Evolutionary conservation across 2,888 invertebrate species (phyloP), one percentile per base, ranked within the genome.

Genomic region (Pycnomerus fuliginosus): DNA sequence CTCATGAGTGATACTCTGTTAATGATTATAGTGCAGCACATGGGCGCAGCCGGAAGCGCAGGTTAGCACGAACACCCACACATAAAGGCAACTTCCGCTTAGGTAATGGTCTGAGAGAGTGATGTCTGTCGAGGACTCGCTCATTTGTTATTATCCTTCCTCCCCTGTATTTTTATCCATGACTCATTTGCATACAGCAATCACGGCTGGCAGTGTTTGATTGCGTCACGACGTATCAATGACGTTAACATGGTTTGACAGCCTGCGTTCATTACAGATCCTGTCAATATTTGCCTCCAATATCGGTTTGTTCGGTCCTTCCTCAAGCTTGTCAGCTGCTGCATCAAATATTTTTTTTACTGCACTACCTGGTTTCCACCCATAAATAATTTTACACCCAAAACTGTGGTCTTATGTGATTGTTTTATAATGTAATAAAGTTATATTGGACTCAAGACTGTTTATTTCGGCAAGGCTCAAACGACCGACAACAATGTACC

Each of bases 31-130:
- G 47, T 37, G 42, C 5, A 20, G 20, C 64, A 63, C 61, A 64
- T 64, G 64, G 66, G 62, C 62, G 57, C 53, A 60, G 55, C 65
- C 64, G 72, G 72, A 71, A 69, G 58, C 62, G 61, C 68, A 68
- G 68, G 69, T 70, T 69, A 69, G 68, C 70, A 69, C 69, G 69
- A 68, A 69, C 69, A 64, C 65, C 65, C 68, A 62, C 68, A 63
- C 65, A 68, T 68, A 70, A 71, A 71, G 67, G 65, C 62, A 20
- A 61, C 67, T 65, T 70, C 70, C 71, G 70, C 65, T 53, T 64
- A 64, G 67, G 64, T 69, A 70, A 70, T 69, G 68, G 67, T 63
- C 68, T 65, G 64, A 63, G 58, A 66, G 65, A 66, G 62, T 65
- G 67, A 68, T 60, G 65, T 52, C 57, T 61, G 62, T 56, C 62